These are phyloP conservation scores for Temnothorax unifasciatus DNA, from an alignment of 2,888 invertebrate species.

Conservation along the genomic window DNA sequence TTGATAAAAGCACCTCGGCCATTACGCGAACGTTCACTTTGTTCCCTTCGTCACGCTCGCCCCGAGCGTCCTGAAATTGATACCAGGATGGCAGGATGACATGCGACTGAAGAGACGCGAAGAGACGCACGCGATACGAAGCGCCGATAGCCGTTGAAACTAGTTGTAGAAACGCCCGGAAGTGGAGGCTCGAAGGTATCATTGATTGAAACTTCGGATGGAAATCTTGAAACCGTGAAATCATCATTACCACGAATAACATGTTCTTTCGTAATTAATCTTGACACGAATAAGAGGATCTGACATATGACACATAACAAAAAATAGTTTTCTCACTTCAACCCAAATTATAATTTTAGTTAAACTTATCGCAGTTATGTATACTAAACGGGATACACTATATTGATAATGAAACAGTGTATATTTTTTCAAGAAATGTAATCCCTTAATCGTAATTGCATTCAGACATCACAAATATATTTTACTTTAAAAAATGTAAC, in stretches of 20 bases:
- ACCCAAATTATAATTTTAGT: background rate
- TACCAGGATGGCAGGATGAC: constrained; percentile 46
- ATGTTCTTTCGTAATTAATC: background rate
- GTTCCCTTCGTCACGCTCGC: constrained; percentile 58
- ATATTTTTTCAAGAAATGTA: background rate
- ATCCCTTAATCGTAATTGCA: background rate
- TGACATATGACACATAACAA: background rate
- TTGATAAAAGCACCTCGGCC: constrained; percentile 56
- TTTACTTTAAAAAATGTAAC: background rate
- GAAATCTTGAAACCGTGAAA: background rate
- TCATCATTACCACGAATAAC: background rate
- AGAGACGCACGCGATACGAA: constrained; percentile 44
- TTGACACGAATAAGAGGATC: background rate
- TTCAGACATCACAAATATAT: background rate
- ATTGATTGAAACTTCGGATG: background rate
- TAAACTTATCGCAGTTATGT: background rate
- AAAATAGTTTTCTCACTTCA: background rate
- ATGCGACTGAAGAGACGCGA: constrained; percentile 11
- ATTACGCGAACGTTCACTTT: constrained; percentile 56
- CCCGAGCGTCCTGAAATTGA: constrained; percentile 61
- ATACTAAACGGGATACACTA: background rate
- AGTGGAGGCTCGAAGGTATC: background rate
- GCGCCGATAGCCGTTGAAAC: background rate
- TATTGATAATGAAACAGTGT: background rate
- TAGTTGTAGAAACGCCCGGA: constrained; percentile 7